Base-by-base conservation (phyloP, 2,888 invertebrate genomes). In the Sarcophaga rosellei region DNA sequence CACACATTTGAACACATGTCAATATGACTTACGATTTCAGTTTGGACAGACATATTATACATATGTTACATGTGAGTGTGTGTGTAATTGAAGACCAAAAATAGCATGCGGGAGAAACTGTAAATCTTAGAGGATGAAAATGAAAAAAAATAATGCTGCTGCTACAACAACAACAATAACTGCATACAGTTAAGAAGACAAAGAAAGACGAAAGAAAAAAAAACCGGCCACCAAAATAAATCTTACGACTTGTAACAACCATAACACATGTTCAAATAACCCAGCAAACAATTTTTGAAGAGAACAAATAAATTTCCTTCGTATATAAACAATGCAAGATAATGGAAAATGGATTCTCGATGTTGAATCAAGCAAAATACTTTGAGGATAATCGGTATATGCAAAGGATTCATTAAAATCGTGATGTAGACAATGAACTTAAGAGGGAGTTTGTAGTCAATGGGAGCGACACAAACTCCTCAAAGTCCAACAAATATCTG, bases 101-200 rank as follows among this genome's bases (percentile, higher is more conserved):
- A 81, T 66, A 81, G 63, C 62, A 62, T 76, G 81, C 76, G 81
- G 76, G 70, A 82, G 76, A 82, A 82, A 82, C 82, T 82, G 76
- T 82, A 75, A 77, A 82, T 76, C 65, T 59, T 63, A 63, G 65
- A 63, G 65, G 65, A 68, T 53, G 25, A 73, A 25, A n/a, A 25
- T 47, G 61, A 78, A 12, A 53, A 57, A 15, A 70, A 12, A 53
- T 57, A 17, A 70, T n/a, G 11, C 23, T 25, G 57, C 17, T 25
- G 23, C 21, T 23, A 47, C 62, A 23, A 6, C 62, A 45, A 44
- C 57, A 61, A 35, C 65, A 78, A 57, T 17, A 81, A 65, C 63
- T 11, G 2, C 45, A 23, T 65, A 12, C 21, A 57, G 20, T 8
- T 45, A 12, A 75, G 4, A 47, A 75, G 20, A 63, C 15, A 78